Conservation (phyloP, 2,797 vertebrate genomes). For the Urophycis tenuis region DNA sequence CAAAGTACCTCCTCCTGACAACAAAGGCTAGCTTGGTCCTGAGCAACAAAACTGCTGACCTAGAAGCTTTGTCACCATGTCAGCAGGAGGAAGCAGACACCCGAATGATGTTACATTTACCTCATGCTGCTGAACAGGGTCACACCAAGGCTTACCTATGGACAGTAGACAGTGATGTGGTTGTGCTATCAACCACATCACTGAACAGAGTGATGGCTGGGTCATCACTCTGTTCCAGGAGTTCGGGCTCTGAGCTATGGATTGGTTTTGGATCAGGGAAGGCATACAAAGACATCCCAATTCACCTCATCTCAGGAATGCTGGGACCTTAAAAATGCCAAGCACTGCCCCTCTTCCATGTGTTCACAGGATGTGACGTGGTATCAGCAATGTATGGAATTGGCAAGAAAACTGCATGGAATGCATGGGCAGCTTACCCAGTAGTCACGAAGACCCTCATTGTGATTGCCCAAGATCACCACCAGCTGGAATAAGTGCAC, state of each 20-base stretch:
- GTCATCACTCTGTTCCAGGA: neutral
- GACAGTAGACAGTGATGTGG: conserved; percentile 9
- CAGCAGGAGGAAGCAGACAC: conserved; percentile 11
- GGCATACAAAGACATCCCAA: conserved; percentile 8
- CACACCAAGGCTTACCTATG: neutral
- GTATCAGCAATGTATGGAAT: conserved; percentile 10
- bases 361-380: conserved; percentile 2
- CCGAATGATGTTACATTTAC: conserved; percentile 1
- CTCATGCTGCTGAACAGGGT: neutral
- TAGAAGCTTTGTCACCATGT: conserved; percentile 2
- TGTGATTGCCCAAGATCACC: neutral
- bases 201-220: too few relatives aligned
- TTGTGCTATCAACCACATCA: too few relatives aligned
- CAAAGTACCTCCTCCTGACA: neutral
- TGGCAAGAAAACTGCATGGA: conserved; percentile 7
- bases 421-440: conserved; percentile 1
- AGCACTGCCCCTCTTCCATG: conserved; percentile 6
- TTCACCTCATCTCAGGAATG: conserved; percentile 3
- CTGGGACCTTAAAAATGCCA: conserved; percentile 4
- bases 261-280: conserved; percentile 8
- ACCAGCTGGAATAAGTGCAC: too few relatives aligned
- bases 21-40: conserved; percentile 1
- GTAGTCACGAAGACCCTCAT: neutral
- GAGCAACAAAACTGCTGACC: neutral
- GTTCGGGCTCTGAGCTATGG: conserved; percentile 5